Conservation (phyloP, 2,888 invertebrate genomes). For the Pristionchus arcanus region DNA sequence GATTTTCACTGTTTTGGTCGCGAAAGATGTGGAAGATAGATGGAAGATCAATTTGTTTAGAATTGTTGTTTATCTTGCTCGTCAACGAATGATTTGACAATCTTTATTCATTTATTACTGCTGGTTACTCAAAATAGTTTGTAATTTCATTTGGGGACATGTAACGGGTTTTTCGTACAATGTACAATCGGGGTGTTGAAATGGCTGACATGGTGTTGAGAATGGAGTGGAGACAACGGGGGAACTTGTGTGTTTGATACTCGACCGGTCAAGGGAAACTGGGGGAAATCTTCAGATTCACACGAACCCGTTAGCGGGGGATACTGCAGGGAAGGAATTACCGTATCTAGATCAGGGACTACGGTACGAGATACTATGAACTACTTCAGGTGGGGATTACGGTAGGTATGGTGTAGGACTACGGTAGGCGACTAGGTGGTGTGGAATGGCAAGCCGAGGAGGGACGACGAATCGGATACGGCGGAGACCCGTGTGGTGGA, state of each 20-base stretch:
- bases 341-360: background rate
- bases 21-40: too few species aligned
- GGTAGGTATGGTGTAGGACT: background rate
- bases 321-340: background rate
- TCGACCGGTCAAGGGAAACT: background rate
- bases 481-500: background rate
- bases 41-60: too few species aligned
- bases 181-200: background rate
- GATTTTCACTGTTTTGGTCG: too few species aligned
- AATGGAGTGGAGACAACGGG: background rate
- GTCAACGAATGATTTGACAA: background rate
- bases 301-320: background rate
- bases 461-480: background rate
- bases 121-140: background rate
- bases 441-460: constrained; percentile 1
- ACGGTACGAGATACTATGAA: background rate
- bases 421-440: background rate
- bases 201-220: constrained; percentile 10
- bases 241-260: background rate
- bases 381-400: background rate
- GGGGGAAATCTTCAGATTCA: constrained; percentile 20
- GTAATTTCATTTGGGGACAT: background rate
- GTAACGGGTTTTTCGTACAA: background rate
- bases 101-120: background rate
- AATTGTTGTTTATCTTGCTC: background rate